Conservation (phyloP, 1,140 invertebrate species). For the Drosophila suzukii region DNA sequence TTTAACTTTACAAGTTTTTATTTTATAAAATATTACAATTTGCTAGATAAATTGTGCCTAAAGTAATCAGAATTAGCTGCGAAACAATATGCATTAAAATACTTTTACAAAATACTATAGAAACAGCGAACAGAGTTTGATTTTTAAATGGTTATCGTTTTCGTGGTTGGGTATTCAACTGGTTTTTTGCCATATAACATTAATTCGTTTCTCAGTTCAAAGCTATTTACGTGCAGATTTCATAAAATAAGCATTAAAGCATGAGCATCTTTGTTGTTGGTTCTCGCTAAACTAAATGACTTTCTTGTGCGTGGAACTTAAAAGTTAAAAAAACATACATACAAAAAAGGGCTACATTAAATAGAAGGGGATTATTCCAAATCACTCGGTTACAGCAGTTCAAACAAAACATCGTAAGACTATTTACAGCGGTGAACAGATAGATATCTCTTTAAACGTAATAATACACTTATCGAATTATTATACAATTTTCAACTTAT, state of each 20-base stretch:
- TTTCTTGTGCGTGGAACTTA: constrained; percentile 76
- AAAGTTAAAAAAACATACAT: constrained; percentile 42
- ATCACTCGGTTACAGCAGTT: constrained; percentile 64
- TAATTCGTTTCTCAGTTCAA: constrained; percentile 57
- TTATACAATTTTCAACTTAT: constrained; percentile 69
- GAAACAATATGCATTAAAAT: constrained; percentile 71
- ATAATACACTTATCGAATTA: constrained; percentile 68
- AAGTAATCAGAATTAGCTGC: constrained; percentile 65
- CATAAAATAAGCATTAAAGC: constrained; percentile 72
- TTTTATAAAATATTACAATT: constrained; percentile 79
- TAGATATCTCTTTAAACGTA: constrained; percentile 64
- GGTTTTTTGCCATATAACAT: constrained; percentile 22
- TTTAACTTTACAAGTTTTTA: constrained; percentile 77
- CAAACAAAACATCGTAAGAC: constrained; percentile 63
- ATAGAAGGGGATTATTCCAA: constrained; percentile 43
- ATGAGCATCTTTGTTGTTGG: constrained; percentile 69
- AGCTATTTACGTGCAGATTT: constrained; percentile 64
- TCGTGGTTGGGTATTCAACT: constrained; percentile 21
- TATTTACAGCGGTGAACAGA: constrained; percentile 75
- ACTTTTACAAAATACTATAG: constrained; percentile 78
- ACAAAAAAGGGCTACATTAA: constrained; percentile 14
- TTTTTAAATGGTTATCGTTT: constrained; percentile 30
- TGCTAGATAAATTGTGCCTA: constrained; percentile 78
- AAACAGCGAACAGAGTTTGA: constrained; percentile 66
- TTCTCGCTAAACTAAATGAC: constrained; percentile 72